These are phyloP conservation scores for Zaprionus davidi DNA, from an alignment of 1,140 invertebrate genomes.

Conservation along the genomic window DNA sequence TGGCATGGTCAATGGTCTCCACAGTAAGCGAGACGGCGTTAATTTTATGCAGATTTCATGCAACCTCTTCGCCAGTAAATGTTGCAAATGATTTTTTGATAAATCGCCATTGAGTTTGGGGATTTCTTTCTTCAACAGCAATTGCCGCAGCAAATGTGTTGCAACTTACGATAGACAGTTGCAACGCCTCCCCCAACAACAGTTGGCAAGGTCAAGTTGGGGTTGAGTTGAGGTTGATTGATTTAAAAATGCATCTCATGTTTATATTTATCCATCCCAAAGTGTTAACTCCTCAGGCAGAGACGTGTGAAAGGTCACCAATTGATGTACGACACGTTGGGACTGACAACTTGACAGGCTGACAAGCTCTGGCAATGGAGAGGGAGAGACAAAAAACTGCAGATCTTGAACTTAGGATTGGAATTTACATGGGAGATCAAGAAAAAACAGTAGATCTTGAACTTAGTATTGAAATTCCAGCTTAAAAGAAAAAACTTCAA, in stretches of 20 bases:
- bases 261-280: constrained; percentile 6
- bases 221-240: constrained; percentile 62
- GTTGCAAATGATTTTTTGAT: constrained; percentile 69
- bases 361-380: not conserved
- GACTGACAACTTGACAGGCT: not conserved
- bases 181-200: constrained; percentile 6
- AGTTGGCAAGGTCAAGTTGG: constrained; percentile 67
- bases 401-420: not conserved
- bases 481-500: too few relatives aligned
- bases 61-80: constrained; percentile 61
- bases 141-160: constrained; percentile 49
- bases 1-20: constrained; percentile 30
- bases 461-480: not conserved
- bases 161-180: constrained; percentile 45
- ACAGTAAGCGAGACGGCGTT: constrained; percentile 47
- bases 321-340: not conserved
- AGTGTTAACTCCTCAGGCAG: not conserved
- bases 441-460: not conserved
- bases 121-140: constrained; percentile 35
- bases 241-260: constrained; percentile 67
- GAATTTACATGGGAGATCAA: not conserved
- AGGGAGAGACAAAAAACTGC: not conserved
- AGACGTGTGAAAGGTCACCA: not conserved
- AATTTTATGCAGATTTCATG: constrained; percentile 80
- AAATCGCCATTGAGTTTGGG: constrained; percentile 61